These are phyloP conservation scores for Parazoanthus atlanticus DNA, from an alignment of 92 coral and sea anemone species.

Conservation along the genomic window DNA sequence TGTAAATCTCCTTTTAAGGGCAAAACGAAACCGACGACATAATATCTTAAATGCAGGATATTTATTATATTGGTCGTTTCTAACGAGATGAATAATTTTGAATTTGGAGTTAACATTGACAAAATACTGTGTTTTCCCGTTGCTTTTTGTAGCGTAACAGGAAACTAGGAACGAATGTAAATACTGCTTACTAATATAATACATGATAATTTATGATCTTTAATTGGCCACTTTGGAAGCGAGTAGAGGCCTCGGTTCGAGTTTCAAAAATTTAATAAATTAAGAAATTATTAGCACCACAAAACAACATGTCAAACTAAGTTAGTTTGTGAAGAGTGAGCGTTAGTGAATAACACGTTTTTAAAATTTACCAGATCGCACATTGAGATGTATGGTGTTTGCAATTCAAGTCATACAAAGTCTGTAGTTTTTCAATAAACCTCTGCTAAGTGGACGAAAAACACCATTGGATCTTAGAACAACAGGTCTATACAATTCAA, in stretches of 20 bases:
- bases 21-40: neutral
- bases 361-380: neutral
- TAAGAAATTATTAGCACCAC: too few relatives aligned
- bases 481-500: neutral
- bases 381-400: too few relatives aligned
- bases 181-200: neutral
- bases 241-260: neutral
- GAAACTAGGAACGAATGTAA: neutral
- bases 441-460: neutral
- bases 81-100: neutral
- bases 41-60: neutral
- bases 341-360: neutral
- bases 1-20: neutral
- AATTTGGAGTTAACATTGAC: neutral
- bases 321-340: neutral
- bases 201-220: neutral
- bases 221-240: neutral
- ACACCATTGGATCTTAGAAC: too few relatives aligned
- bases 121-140: neutral
- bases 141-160: neutral
- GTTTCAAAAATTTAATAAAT: neutral
- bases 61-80: conserved; percentile 15
- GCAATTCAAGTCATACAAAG: too few relatives aligned
- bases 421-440: neutral
- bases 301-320: neutral